Base-by-base conservation (phyloP, 2,113 vertebrate genomes). In the Charina bottae region DNA sequence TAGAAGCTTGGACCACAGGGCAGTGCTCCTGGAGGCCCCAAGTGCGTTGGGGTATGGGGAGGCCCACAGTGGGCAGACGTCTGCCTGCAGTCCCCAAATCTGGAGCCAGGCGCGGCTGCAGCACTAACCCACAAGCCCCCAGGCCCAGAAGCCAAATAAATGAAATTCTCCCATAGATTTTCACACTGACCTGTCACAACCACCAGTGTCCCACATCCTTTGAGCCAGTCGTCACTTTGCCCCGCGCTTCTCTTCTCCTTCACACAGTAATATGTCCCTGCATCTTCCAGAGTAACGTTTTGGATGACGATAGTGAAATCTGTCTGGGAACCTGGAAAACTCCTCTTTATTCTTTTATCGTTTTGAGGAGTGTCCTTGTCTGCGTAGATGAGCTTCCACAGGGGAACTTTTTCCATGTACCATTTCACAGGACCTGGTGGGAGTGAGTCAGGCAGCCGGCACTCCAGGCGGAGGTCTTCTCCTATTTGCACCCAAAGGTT, bases 371-470 rank as follows among this genome's bases (percentile, higher is more conserved):
- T 6, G 4, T 68, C 0, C 28, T 0, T 5, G 2, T 90, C 28
- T 0, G n/a, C 21, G 19, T 92, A 95, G 21, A 95, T 0, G 1
- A 87, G 92, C 89, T 9, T 0, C 0, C 59, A 89, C 2, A 0
- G 23, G 2, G 0, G 0, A 46, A 21, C 90, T 91, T 17, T 88
- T 17, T 84, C 93, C 90, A 94, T 94, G 92, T 92, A 94, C 96
- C 96, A 96, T 83, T 0, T 93, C 87, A 95, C 88, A 0, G 92
- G 24, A 17, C 96, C 96, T 0, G 0, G 0, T 0, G 0, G 6
- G 0, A 0, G 0, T 0, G 0, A 0, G 0, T 0, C 0, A 0
- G 62, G 4, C 0, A 0, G 0, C 1, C 24, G 55, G 85, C 95
- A 97, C 85, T 0, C 90, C 90, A 97, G 93, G 8, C 5, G 91